Evolutionary conservation across 1,140 invertebrate genomes (phyloP).

Genomic region (Lepidotrigona ventralis): DNA sequence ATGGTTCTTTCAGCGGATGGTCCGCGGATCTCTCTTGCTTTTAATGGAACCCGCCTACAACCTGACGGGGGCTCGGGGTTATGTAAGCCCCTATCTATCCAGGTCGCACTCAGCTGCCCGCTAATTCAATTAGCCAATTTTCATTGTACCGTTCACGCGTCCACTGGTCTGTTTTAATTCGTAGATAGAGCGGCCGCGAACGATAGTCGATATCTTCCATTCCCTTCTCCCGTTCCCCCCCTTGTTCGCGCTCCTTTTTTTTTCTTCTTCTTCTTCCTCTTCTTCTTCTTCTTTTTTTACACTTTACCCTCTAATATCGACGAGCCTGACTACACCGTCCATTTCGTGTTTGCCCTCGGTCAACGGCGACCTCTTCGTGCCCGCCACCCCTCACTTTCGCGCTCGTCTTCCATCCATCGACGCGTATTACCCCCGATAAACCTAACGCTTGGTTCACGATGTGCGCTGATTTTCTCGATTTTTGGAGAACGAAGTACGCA

Average conservation of each 20-base stretch:
- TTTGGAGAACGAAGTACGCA: neutral
- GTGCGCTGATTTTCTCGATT: neutral
- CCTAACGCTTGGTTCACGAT: neutral
- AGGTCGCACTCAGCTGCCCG: neutral
- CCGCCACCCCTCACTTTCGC: neutral
- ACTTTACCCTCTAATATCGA: neutral
- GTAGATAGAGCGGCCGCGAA: slow-evolving; percentile 46
- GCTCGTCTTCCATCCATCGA: neutral
- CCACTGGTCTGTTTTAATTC: slow-evolving; percentile 54
- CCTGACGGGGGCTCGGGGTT: neutral
- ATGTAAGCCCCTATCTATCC: slow-evolving; percentile 15
- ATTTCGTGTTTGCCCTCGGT: slow-evolving; percentile 33
- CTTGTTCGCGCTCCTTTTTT: neutral
- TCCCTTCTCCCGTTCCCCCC: neutral
- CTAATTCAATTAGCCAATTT: slow-evolving; percentile 43
- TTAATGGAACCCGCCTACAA: slow-evolving; percentile 37
- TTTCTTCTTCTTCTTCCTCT: slow-evolving; percentile 15
- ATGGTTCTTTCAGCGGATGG: neutral
- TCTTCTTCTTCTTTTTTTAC: slow-evolving; percentile 25
- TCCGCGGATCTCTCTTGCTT: neutral
- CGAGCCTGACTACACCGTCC: slow-evolving; percentile 2
- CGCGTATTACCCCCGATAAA: neutral
- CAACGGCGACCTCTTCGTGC: slow-evolving; percentile 17
- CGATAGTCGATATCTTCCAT: slow-evolving; percentile 35
- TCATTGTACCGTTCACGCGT: slow-evolving; percentile 52